Evolutionary conservation across 1,140 invertebrate species (phyloP).

Genomic region (Drosophila neocordata): DNA sequence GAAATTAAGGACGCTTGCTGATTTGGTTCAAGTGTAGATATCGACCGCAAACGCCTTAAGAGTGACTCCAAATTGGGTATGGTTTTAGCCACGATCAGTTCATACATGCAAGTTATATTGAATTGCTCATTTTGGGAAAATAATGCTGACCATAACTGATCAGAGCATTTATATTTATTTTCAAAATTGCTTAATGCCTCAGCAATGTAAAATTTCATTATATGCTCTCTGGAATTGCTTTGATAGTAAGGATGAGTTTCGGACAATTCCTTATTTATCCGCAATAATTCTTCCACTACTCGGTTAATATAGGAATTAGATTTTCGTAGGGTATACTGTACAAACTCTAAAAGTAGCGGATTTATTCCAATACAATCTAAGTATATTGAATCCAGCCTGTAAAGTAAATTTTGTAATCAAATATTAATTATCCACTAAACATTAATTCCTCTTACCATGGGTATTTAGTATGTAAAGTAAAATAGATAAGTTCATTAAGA

Average conservation of each 20-base stretch:
- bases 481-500: slow-evolving; percentile 36
- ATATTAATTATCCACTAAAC: neutral
- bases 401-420: too few species aligned
- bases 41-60: slow-evolving; percentile 35
- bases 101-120: slow-evolving; percentile 86
- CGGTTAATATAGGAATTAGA: neutral
- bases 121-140: slow-evolving; percentile 86
- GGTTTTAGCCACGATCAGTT: slow-evolving; percentile 83
- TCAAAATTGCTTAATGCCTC: slow-evolving; percentile 72
- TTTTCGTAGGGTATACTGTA: neutral
- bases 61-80: slow-evolving; percentile 34
- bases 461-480: slow-evolving; percentile 55
- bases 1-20: slow-evolving; percentile 62
- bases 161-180: slow-evolving; percentile 51
- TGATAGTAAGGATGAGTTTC: slow-evolving; percentile 79
- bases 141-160: slow-evolving; percentile 82
- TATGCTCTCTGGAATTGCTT: slow-evolving; percentile 82
- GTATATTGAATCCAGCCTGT: neutral
- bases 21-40: slow-evolving; percentile 43
- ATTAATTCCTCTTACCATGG: slow-evolving; percentile 38
- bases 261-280: slow-evolving; percentile 50
- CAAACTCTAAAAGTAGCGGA: neutral
- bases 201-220: slow-evolving; percentile 81
- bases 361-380: neutral
- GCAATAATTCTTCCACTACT: slow-evolving; percentile 27